phyloP scores from a whole-genome alignment of 2,888 invertebrate genomes.

The Deilephila porcellus region DNA sequence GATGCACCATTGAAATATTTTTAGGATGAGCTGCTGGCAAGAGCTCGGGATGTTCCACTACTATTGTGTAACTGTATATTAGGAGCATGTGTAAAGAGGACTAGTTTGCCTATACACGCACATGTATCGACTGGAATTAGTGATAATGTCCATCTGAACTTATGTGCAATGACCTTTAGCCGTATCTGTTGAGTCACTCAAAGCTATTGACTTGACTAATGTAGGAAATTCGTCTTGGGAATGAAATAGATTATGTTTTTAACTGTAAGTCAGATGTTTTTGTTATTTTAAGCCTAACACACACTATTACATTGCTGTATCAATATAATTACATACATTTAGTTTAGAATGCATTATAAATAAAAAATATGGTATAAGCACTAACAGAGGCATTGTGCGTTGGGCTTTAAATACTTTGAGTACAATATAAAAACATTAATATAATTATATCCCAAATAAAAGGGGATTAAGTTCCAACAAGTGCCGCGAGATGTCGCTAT shows the following conservation, averaged over 20 bases:
- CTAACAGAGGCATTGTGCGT: no score
- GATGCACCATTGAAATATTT: conserved; percentile 1
- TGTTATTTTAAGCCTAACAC: not conserved
- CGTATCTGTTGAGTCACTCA: not conserved
- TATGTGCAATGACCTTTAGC: conserved; percentile 2
- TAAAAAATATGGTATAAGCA: no score
- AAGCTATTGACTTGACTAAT: not conserved
- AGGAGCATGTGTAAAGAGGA: not conserved
- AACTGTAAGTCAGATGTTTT: not conserved
- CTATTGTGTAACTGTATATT: conserved; percentile 13
- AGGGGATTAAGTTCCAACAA: not conserved
- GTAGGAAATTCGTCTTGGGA: not conserved
- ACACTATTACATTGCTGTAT: not conserved
- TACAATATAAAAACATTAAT: not conserved
- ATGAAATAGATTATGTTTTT: not conserved
- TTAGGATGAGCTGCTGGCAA: not conserved
- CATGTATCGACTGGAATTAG: not conserved
- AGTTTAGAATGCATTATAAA: no score
- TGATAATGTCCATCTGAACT: not conserved
- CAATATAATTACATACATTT: no score
- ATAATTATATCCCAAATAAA: no score
- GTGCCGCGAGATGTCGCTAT: not conserved
- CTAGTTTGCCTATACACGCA: not conserved
- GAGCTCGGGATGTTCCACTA: conserved; percentile 17
- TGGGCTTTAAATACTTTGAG: no score